Conservation (phyloP, 2,797 vertebrate genomes). For the Octomys mimax region DNA sequence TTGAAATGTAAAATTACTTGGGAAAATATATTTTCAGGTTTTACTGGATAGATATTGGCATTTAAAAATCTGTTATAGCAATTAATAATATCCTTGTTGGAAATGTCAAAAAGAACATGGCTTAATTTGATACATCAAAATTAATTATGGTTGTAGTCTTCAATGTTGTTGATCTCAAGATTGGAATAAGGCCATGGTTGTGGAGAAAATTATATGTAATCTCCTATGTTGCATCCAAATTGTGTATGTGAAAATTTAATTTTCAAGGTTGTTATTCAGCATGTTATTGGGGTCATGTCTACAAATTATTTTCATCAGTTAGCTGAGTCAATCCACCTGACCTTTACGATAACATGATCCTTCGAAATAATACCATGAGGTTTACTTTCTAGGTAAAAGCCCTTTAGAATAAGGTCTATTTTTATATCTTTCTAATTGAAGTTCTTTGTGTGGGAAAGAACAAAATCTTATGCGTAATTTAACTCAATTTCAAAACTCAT, state of each 20-base stretch:
- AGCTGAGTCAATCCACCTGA: conserved; percentile 6
- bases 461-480: conserved; percentile 54
- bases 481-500: conserved; percentile 45
- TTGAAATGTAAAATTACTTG: conserved; percentile 53
- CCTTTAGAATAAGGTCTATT: conserved; percentile 30
- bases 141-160: conserved; percentile 37
- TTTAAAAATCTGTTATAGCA: conserved; percentile 44
- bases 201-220: not conserved
- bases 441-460: conserved; percentile 20
- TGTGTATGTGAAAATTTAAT: conserved; percentile 27
- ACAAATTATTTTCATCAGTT: conserved; percentile 39
- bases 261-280: conserved; percentile 58
- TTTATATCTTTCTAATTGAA: conserved; percentile 41
- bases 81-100: conserved; percentile 52
- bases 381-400: not conserved
- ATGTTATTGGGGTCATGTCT: conserved; percentile 3
- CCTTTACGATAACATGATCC: conserved; percentile 1
- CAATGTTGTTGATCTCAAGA: conserved; percentile 49
- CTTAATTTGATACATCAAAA: conserved; percentile 68
- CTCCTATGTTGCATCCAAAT: not conserved
- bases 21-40: conserved; percentile 42
- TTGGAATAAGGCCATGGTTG: conserved; percentile 38
- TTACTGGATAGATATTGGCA: not conserved
- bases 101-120: conserved; percentile 55
- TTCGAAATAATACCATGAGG: not conserved